These are phyloP conservation scores for Adrianichthys oophorus DNA, from an alignment of 2,797 vertebrate species.

Conservation along the genomic window DNA sequence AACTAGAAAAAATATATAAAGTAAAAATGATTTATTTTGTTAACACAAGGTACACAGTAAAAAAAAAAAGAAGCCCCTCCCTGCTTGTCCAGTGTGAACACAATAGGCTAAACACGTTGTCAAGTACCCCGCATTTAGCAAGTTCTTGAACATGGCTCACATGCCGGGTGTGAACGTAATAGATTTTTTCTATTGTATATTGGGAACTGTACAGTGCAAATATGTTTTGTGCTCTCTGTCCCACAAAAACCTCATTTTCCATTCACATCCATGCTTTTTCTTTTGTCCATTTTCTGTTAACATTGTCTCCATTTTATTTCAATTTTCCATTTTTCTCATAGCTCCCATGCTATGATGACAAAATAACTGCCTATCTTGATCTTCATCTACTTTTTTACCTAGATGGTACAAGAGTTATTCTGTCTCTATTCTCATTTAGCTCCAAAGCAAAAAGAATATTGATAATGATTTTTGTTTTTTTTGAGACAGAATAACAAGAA, in stretches of 20 bases:
- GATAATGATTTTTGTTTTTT: constrained; percentile 36
- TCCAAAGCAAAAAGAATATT: constrained; percentile 51
- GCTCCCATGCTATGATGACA: constrained; percentile 49
- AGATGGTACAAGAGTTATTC: constrained; percentile 47
- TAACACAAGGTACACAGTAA: too few species aligned
- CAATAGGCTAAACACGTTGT: too few species aligned
- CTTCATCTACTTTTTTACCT: constrained; percentile 66
- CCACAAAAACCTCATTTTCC: constrained; percentile 18
- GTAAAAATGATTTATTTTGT: neutral
- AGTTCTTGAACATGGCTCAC: too few species aligned
- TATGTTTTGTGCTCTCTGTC: neutral
- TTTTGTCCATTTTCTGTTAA: constrained; percentile 27
- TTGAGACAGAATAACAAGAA: constrained; percentile 48
- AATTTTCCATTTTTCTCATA: constrained; percentile 40
- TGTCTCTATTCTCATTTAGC: constrained; percentile 39
- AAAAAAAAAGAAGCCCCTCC: too few species aligned
- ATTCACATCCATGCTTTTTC: constrained; percentile 13
- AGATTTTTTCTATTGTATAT: neutral
- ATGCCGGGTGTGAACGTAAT: neutral
- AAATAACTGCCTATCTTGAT: constrained; percentile 61
- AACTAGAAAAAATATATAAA: constrained; percentile 1
- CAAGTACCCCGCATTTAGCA: too few species aligned
- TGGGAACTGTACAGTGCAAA: neutral
- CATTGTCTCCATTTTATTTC: constrained; percentile 49
- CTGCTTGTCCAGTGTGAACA: too few species aligned